Conservation (phyloP, 2,888 invertebrate species). For the Archips crataeganus region DNA sequence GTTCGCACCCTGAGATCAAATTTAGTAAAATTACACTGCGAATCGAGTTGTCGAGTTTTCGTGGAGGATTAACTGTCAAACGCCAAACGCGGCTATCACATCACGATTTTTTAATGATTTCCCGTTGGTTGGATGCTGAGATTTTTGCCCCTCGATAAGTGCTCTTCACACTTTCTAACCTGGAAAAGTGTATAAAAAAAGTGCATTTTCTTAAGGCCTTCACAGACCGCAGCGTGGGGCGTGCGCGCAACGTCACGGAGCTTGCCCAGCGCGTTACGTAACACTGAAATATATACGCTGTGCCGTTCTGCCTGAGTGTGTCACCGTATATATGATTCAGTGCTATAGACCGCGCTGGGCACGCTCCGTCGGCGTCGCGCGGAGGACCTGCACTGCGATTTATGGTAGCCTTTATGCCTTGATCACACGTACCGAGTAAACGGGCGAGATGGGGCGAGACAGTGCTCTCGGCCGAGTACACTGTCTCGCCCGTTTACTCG, state of each 20-base stretch:
- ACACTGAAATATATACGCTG: too few relatives aligned
- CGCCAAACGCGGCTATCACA: not conserved
- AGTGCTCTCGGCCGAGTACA: too few relatives aligned
- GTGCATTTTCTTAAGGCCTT: not conserved
- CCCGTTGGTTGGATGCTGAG: not conserved
- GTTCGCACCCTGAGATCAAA: conserved; percentile 81
- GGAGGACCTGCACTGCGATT: too few relatives aligned
- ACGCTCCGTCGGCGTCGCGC: too few relatives aligned
- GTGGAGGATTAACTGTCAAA: conserved; percentile 36
- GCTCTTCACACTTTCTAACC: not conserved
- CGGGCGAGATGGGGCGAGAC: not conserved
- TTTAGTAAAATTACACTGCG: conserved; percentile 31
- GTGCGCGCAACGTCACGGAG: too few relatives aligned
- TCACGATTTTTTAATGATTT: conserved; percentile 5
- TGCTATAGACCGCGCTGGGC: too few relatives aligned
- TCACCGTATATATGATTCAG: too few relatives aligned
- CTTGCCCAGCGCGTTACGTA: too few relatives aligned
- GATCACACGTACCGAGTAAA: not conserved
- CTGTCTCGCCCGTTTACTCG: too few relatives aligned
- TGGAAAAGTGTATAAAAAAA: not conserved
- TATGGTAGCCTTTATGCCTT: not conserved
- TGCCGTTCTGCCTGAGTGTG: too few relatives aligned
- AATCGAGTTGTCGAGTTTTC: conserved; percentile 23
- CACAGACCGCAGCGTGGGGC: too few relatives aligned
- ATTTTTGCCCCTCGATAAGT: not conserved